Conservation (phyloP, 2,113 vertebrate genomes). For the Osmerus mordax region DNA sequence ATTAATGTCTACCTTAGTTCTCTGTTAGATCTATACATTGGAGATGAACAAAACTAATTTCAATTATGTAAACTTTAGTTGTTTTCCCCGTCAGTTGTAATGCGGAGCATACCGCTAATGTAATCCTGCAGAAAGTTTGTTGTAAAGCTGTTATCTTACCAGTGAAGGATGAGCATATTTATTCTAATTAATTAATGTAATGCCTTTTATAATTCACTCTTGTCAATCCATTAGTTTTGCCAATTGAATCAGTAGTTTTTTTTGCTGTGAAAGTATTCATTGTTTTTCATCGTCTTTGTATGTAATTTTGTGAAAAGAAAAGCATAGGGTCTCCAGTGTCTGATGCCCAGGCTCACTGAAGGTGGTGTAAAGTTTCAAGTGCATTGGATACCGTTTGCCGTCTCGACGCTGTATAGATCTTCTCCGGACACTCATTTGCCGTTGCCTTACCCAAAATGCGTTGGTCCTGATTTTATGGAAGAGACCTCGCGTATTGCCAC, state of each 20-base stretch:
- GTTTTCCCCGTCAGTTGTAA: neutral
- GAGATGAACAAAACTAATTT: too few relatives aligned
- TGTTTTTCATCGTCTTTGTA: neutral
- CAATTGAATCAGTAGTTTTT: neutral
- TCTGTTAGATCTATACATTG: too few relatives aligned
- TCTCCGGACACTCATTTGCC: neutral
- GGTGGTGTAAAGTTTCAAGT: too few relatives aligned
- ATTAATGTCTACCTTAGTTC: too few relatives aligned
- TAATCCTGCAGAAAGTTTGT: neutral
- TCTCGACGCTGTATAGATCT: neutral
- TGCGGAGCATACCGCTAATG: too few relatives aligned
- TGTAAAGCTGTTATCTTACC: neutral
- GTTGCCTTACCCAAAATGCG: conserved; percentile 10
- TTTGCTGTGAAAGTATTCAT: neutral
- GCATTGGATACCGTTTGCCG: neutral
- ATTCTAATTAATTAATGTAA: neutral
- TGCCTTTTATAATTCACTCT: neutral
- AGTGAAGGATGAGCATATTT: neutral
- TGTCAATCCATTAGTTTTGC: neutral
- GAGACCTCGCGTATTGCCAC: neutral
- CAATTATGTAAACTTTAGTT: neutral
- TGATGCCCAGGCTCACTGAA: too few relatives aligned
- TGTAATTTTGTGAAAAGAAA: neutral
- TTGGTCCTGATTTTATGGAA: neutral
- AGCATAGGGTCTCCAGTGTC: too few relatives aligned